These are phyloP conservation scores for Drosophila greeni DNA, from an alignment of 2,888 invertebrate genomes.

Conservation along the genomic window DNA sequence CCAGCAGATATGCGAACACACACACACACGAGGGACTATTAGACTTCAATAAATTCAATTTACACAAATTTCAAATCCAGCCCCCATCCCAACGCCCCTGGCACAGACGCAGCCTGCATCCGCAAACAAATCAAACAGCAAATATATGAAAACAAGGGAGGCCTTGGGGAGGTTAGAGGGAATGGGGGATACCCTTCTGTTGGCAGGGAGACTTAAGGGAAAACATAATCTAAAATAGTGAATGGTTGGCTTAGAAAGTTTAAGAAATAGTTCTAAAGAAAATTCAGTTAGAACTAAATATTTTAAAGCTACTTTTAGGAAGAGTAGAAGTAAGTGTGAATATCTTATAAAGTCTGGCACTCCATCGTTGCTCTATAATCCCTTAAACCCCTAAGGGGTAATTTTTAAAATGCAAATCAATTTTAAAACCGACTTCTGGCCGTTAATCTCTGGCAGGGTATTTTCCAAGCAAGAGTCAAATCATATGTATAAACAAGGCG, in stretches of 20 bases:
- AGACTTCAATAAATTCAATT: slow-evolving; percentile 74
- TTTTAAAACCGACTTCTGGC: background rate
- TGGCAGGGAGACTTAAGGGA: too few species aligned
- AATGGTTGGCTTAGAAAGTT: too few species aligned
- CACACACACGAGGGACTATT: slow-evolving; percentile 66
- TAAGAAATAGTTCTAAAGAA: too few species aligned
- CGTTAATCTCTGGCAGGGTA: slow-evolving; percentile 11
- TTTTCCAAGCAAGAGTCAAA: slow-evolving; percentile 23
- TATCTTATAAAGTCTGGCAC: too few species aligned
- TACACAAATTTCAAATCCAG: slow-evolving; percentile 68
- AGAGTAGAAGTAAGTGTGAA: too few species aligned
- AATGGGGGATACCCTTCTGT: background rate
- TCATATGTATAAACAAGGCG: slow-evolving; percentile 19
- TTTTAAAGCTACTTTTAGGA: too few species aligned
- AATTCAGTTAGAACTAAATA: too few species aligned
- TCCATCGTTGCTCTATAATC: too few species aligned
- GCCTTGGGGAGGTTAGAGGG: background rate
- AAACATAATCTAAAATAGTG: too few species aligned
- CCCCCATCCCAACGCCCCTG: slow-evolving; percentile 50
- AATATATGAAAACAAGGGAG: slow-evolving; percentile 44
- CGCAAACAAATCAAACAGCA: slow-evolving; percentile 68
- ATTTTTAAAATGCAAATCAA: background rate
- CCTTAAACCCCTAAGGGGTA: too few species aligned
- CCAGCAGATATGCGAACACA: slow-evolving; percentile 43
- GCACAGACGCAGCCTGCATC: slow-evolving; percentile 66